Evolutionary conservation across 2,797 vertebrate genomes (phyloP), one percentile per base, ranked within the genome.

Genomic region (Tragopan temminckii): DNA sequence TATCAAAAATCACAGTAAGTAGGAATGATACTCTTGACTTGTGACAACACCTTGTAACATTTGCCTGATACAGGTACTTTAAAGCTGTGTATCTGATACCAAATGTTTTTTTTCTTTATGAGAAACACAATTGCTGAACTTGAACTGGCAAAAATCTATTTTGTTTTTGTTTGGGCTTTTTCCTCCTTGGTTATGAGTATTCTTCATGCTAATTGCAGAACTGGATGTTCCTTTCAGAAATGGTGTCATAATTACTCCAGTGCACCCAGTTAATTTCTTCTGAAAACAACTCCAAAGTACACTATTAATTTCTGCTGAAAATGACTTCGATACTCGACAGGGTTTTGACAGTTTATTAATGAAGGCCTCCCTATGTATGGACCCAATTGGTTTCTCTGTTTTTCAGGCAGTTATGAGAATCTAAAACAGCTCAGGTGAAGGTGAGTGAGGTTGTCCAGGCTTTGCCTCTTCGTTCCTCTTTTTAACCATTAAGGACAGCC

Each of bases 291-390:
- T 95, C 50, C 25, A 52, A 33, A 55, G 29, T 24, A 58, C 46
- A 33, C 61, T 82, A 80, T 58, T 78, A 75, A 82, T 89, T 89
- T 92, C 76, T 90, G 52, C 66, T 75, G 86, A 92, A 90, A 90
- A 80, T 66, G 1, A 42, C 81, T 93, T 89, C 67, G 67, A 48
- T 74, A 27, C 62, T 89, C 70, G 67, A 76, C 52, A 74, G 67
- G 52, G 23, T 69, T 95, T 90, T 92, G 70, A 88, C 89, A 85
- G 33, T 93, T 91, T 89, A 70, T 93, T 91, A 94, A 78, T 40
- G 89, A 86, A 79, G 67, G 59, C 36, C 61, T 71, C 63, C 35
- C 52, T 46, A 18, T 61, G 36, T 38, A 25, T 36, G 78, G 85
- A 88, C 89, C 92, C 33, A 79, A 57, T 70, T 88, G 87, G 31